phyloP scores from a whole-genome alignment of 2,797 vertebrate species.

The Enteromius treurensis region DNA sequence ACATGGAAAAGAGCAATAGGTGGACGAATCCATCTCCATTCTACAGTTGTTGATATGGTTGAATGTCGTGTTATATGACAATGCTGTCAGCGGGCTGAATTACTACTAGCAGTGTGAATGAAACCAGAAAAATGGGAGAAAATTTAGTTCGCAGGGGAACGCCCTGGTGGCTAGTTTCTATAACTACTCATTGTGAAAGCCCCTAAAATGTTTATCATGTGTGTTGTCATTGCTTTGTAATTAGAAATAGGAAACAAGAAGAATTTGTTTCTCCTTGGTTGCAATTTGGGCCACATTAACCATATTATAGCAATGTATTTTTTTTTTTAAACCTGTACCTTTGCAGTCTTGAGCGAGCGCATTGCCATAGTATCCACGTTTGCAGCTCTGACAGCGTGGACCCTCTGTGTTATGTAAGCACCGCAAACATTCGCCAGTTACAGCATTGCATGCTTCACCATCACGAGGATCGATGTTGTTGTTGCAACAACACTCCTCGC shows the following conservation, averaged over 20 bases:
- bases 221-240: background rate
- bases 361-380: constrained; percentile 84
- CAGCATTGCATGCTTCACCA: constrained; percentile 73
- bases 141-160: background rate
- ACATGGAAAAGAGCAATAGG: no score
- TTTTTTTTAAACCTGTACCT: constrained; percentile 69
- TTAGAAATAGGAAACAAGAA: background rate
- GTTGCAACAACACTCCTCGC: constrained; percentile 82
- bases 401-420: constrained; percentile 86
- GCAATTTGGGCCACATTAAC: background rate
- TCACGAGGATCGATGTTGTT: constrained; percentile 82
- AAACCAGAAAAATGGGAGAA: background rate
- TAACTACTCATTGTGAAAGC: background rate
- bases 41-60: background rate
- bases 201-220: background rate
- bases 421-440: constrained; percentile 82
- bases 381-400: constrained; percentile 82
- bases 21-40: background rate
- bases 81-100: background rate
- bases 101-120: background rate
- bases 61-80: background rate
- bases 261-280: background rate
- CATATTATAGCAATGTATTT: background rate
- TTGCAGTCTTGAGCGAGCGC: constrained; percentile 82
- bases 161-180: background rate